A percentile compares a stretch with the other conserved stretches of the same genome.
Conservation (phyloP, 2,888 invertebrate genomes). For the Uropetala carovei region DNA sequence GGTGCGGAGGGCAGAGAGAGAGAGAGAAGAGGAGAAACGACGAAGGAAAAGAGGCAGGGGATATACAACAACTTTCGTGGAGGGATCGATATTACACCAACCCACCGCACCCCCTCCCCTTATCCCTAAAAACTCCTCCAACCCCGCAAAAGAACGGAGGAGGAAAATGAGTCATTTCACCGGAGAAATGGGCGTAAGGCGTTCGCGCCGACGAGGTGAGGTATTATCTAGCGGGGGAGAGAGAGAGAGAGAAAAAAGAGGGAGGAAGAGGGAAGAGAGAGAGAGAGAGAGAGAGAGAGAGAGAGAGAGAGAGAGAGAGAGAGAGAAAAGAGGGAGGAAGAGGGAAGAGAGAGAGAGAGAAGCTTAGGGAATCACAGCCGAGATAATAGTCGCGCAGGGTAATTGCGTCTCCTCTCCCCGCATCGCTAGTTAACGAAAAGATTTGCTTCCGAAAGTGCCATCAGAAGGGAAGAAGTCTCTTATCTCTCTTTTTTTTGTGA, state of each 20-base stretch:
- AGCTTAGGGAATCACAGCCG: not conserved
- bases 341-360: too few relatives aligned
- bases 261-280: too few relatives aligned
- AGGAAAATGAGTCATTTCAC: not conserved
- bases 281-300: too few relatives aligned
- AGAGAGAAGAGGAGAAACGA: not conserved
- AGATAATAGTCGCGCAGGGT: not conserved
- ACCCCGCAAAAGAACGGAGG: not conserved
- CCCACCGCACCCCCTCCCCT: not conserved
- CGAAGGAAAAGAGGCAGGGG: not conserved
- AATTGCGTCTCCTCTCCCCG: not conserved
- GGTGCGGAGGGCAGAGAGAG: not conserved
- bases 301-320: not conserved
- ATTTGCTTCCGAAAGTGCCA: not conserved
- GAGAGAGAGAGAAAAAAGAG: too few relatives aligned
- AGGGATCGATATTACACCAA: not conserved
- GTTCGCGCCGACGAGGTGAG: constrained; percentile 1
- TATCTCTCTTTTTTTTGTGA: not conserved
- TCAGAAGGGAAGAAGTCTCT: not conserved
- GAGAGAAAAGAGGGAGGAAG: too few relatives aligned
- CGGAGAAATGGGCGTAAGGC: not conserved
- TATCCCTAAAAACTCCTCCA: not conserved
- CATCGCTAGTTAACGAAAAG: not conserved
- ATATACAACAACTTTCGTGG: not conserved
- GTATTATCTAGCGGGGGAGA: not conserved